These are phyloP conservation scores for Drosophila nigromelanica DNA, from an alignment of 1,140 invertebrate species.

Conservation along the genomic window DNA sequence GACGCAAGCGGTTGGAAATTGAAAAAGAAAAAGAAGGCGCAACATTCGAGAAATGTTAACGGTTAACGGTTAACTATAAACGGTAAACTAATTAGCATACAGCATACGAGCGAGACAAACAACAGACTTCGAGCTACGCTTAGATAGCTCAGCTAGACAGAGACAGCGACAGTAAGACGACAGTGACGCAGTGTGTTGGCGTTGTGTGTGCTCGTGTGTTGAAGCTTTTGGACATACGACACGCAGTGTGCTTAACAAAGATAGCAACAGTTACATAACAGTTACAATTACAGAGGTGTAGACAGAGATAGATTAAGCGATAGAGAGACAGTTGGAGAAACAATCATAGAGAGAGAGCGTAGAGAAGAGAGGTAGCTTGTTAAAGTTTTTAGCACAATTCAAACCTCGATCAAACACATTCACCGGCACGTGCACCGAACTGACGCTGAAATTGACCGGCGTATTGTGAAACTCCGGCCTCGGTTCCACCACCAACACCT, in stretches of 20 bases:
- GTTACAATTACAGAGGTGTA: slow-evolving; percentile 32
- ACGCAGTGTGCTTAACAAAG: slow-evolving; percentile 37
- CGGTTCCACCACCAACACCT: slow-evolving; percentile 86
- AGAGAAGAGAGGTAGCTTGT: slow-evolving; percentile 11
- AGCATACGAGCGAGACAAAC: slow-evolving; percentile 54
- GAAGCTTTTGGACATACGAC: slow-evolving; percentile 52
- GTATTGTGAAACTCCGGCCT: slow-evolving; percentile 92
- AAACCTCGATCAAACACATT: slow-evolving; percentile 96
- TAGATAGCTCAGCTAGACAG: slow-evolving; percentile 14
- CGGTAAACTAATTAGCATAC: slow-evolving; percentile 56
- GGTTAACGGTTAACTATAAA: slow-evolving; percentile 28
- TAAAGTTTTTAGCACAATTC: slow-evolving; percentile 37
- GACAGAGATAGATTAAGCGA: slow-evolving; percentile 33
- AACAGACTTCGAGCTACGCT: slow-evolving; percentile 39
- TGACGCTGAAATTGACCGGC: slow-evolving; percentile 92
- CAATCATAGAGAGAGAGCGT: slow-evolving; percentile 35
- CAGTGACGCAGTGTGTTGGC: slow-evolving; percentile 52
- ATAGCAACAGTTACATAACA: slow-evolving; percentile 45
- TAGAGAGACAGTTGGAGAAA: slow-evolving; percentile 34
- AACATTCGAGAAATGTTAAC: slow-evolving; percentile 46
- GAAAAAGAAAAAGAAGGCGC: slow-evolving; percentile 60
- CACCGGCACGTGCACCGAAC: slow-evolving; percentile 97
- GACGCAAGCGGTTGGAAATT: slow-evolving; percentile 69
- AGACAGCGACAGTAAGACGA: slow-evolving; percentile 10
- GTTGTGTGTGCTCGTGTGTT: slow-evolving; percentile 24